Conservation (phyloP, 2,797 vertebrate genomes). For the Morelia viridis region DNA sequence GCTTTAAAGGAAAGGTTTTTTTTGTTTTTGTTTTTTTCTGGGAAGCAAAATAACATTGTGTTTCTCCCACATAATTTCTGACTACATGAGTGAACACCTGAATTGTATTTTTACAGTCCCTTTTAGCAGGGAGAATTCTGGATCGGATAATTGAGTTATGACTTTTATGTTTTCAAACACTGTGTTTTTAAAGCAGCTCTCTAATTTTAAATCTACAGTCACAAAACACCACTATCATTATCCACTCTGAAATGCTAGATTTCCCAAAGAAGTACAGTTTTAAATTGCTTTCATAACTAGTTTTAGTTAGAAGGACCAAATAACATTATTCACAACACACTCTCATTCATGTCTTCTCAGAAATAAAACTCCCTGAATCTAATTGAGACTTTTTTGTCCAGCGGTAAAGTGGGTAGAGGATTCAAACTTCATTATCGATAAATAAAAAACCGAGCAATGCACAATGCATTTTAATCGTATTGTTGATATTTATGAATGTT, state of each 20-base stretch:
- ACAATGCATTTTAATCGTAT: background rate
- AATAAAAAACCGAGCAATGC: background rate
- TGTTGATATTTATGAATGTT: conserved; percentile 35
- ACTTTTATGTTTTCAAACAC: background rate
- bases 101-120: conserved; percentile 30
- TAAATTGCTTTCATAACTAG: conserved; percentile 2
- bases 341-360: background rate
- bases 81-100: background rate
- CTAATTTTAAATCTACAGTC: conserved; percentile 28
- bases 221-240: conserved; percentile 4
- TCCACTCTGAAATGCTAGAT: background rate
- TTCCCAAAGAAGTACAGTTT: conserved; percentile 16
- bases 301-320: background rate
- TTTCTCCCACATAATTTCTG: background rate
- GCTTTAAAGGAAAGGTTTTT: background rate
- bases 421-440: conserved; percentile 3
- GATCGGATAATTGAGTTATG: conserved; percentile 23
- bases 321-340: background rate
- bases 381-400: background rate
- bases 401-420: background rate
- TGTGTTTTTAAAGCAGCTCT: background rate
- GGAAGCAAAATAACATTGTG: background rate
- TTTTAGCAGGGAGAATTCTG: background rate
- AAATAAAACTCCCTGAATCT: background rate
- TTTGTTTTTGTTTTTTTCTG: background rate